phyloP scores from a whole-genome alignment of 2,888 invertebrate genomes.

The Adelphocoris suturalis region DNA sequence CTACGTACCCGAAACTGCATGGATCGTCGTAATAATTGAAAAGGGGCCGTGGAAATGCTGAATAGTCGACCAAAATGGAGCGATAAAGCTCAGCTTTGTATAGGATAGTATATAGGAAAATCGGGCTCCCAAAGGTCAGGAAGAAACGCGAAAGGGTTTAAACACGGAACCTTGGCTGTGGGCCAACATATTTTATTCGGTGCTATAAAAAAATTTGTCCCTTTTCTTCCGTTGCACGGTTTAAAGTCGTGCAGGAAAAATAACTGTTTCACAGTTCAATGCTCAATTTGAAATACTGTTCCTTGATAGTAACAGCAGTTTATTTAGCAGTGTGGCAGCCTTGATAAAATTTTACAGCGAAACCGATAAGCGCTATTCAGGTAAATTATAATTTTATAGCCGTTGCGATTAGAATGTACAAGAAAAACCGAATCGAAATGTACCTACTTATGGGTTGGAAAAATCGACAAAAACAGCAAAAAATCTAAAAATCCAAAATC shows the following conservation, averaged over 20 bases:
- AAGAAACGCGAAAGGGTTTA: not conserved
- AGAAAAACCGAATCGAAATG: too few relatives aligned
- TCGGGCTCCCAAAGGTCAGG: not conserved
- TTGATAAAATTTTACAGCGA: too few relatives aligned
- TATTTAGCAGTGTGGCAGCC: too few relatives aligned
- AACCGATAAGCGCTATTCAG: too few relatives aligned
- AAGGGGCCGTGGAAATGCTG: not conserved
- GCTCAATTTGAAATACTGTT: not conserved
- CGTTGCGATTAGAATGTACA: too few relatives aligned
- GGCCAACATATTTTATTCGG: conserved; percentile 14
- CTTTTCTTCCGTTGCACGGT: not conserved
- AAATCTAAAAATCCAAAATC: too few relatives aligned
- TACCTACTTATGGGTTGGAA: too few relatives aligned
- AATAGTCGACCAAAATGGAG: not conserved
- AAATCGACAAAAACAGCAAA: too few relatives aligned
- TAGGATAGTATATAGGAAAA: conserved; percentile 1
- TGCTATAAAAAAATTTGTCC: not conserved
- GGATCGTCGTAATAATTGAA: not conserved
- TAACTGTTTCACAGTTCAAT: not conserved
- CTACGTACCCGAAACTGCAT: not conserved
- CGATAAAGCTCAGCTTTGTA: not conserved
- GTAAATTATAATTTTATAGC: too few relatives aligned
- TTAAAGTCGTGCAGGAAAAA: too few relatives aligned
- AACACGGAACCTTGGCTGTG: not conserved
- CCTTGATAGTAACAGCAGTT: too few relatives aligned